Evolutionary conservation across 2,888 invertebrate species (phyloP), one percentile per base, ranked within the genome.

Genomic region (Yponomeuta plumbellus): DNA sequence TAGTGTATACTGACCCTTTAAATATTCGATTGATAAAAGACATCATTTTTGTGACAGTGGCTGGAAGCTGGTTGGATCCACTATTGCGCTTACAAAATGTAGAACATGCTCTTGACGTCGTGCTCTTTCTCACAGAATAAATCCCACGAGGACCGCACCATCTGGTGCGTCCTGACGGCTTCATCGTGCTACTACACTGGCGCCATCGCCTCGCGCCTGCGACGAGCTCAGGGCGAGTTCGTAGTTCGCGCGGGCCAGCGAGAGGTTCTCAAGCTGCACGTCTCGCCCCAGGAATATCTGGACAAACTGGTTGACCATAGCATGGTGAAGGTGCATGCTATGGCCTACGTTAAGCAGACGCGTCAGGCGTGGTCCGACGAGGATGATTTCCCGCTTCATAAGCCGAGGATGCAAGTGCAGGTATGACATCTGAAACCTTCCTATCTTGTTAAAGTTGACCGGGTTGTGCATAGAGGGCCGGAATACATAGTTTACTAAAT

Each of bases 291-390:
- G 66, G 95, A 95, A 69, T 96, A 96, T 79, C 91, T 94, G 85
- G 92, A 93, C 68, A 94, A 94, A 76, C 77, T 95, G 71, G 94
- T 94, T 0, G 95, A 95, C 75, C 94, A 95, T 74, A 91, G 93
- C 65, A 92, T 94, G 85, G 90, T 96, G 67, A 95, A 95, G 85
- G 93, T 95, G 68, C 94, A 94, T 73, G 94, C 94, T n/a, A 92
- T 94, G 85, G 94, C 94, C 3, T 93, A 92, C 70, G 95, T 95
- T 1, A 91, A 93, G 73, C 95, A 95, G 78, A 96, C 95, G 0
- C 92, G 93, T 61, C 96, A 96, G 79, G 93, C 94, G 1, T 95
- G 94, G 94, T 94, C 94, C 64, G 94, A 94, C 73, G 94, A 95
- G 76, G 95, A 95, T 71, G 95, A 95, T 76, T 94, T 95, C 84